Evolutionary conservation across 2,888 invertebrate genomes (phyloP).

Genomic region (Plusia festucae): DNA sequence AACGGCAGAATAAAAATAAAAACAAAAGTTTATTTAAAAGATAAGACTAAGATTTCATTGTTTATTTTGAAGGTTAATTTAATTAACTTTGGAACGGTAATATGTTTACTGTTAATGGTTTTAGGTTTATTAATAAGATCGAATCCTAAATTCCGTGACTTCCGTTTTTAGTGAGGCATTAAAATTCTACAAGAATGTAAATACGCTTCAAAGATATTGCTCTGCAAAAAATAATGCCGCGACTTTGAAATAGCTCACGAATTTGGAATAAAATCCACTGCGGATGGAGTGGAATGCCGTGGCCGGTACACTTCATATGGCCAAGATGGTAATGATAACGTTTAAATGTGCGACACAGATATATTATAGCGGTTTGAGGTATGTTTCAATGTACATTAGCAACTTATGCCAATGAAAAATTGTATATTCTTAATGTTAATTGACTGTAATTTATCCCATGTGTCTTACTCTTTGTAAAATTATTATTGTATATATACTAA

Average conservation of each 20-base stretch:
- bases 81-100: not conserved
- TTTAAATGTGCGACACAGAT: slow-evolving; percentile 54
- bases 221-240: slow-evolving; percentile 50
- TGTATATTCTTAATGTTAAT: slow-evolving; percentile 9
- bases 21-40: slow-evolving; percentile 9
- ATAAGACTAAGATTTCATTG: slow-evolving; percentile 13
- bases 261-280: slow-evolving; percentile 67
- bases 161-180: slow-evolving; percentile 6
- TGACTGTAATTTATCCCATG: not conserved
- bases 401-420: slow-evolving; percentile 28
- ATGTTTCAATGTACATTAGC: slow-evolving; percentile 46
- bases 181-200: slow-evolving; percentile 28
- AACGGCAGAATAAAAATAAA: slow-evolving; percentile 5
- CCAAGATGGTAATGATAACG: slow-evolving; percentile 61
- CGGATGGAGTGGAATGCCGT: slow-evolving; percentile 65
- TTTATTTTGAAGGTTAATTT: slow-evolving; percentile 20
- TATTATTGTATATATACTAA: not conserved
- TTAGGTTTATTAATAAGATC: slow-evolving; percentile 1
- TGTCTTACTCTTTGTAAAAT: not conserved
- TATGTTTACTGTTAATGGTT: not conserved
- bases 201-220: slow-evolving; percentile 37
- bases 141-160: slow-evolving; percentile 12
- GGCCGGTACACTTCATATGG: slow-evolving; percentile 55
- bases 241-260: slow-evolving; percentile 67
- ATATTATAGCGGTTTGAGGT: slow-evolving; percentile 43